Evolutionary conservation across 2,888 invertebrate species (phyloP).

Genomic region (Cloeon dipterum): DNA sequence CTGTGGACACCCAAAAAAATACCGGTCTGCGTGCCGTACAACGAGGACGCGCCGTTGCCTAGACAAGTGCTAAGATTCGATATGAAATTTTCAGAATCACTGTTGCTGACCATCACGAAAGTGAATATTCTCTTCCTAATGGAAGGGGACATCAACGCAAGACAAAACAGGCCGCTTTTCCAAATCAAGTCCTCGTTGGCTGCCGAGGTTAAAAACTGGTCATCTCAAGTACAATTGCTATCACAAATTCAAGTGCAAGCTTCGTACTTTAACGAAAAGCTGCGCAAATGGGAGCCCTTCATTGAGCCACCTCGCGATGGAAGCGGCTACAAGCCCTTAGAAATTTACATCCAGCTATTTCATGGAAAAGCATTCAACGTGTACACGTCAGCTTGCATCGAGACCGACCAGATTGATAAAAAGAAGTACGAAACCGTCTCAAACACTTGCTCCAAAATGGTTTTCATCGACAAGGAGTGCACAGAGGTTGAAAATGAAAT

Average conservation of each 20-base stretch:
- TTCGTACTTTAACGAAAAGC: slow-evolving; percentile 41
- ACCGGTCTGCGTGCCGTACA: slow-evolving; percentile 14
- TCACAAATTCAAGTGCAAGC: slow-evolving; percentile 23
- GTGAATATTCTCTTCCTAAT: slow-evolving; percentile 38
- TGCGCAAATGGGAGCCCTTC: slow-evolving; percentile 62
- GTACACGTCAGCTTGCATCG: slow-evolving; percentile 16
- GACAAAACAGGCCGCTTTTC: slow-evolving; percentile 24
- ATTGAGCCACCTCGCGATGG: too few relatives aligned
- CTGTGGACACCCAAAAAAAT: slow-evolving; percentile 49
- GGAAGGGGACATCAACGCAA: slow-evolving; percentile 25
- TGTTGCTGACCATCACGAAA: slow-evolving; percentile 28
- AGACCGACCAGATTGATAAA: too few relatives aligned
- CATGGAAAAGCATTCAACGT: slow-evolving; percentile 33
- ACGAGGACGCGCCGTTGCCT: slow-evolving; percentile 17
- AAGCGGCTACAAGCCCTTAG: slow-evolving; percentile 59
- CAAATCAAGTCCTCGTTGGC: slow-evolving; percentile 30
- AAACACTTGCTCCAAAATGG: slow-evolving; percentile 1
- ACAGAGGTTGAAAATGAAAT: slow-evolving; percentile 10
- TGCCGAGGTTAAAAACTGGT: slow-evolving; percentile 40
- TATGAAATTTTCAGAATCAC: slow-evolving; percentile 24
- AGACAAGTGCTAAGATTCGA: slow-evolving; percentile 1
- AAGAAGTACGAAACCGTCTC: slow-evolving; percentile 27
- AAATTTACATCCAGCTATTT: slow-evolving; percentile 33
- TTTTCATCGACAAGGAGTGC: slow-evolving; percentile 7
- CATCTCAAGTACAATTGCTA: slow-evolving; percentile 14